Evolutionary conservation across 2,797 vertebrate genomes (phyloP).

Genomic region (Takifugu rubripes): DNA sequence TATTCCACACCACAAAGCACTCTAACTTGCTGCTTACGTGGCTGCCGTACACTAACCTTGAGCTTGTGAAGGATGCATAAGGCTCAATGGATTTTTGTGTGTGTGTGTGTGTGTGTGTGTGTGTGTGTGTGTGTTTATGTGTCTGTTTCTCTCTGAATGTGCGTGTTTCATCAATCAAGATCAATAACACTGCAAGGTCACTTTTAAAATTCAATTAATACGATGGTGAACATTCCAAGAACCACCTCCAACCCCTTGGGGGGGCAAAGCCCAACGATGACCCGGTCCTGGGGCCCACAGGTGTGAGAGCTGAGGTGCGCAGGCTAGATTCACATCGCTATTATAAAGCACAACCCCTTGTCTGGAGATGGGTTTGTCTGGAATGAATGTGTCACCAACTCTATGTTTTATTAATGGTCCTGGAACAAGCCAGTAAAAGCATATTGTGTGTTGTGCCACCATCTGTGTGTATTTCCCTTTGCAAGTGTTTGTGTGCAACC

Average conservation of each 20-base stretch:
- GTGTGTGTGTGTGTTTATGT: constrained; percentile 1
- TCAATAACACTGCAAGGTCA: constrained; percentile 77
- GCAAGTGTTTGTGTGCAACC: constrained; percentile 29
- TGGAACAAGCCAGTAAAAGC: constrained; percentile 57
- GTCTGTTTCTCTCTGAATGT: background rate
- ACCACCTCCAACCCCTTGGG: constrained; percentile 26
- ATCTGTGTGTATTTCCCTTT: constrained; percentile 62
- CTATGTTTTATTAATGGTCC: constrained; percentile 65
- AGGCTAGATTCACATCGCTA: constrained; percentile 36
- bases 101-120: constrained; percentile 8
- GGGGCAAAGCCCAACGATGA: constrained; percentile 40
- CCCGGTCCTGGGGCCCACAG: constrained; percentile 39
- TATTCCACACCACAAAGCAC: constrained; percentile 62
- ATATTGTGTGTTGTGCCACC: constrained; percentile 67
- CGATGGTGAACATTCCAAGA: constrained; percentile 55
- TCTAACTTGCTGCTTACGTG: constrained; percentile 60
- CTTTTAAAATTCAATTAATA: constrained; percentile 78
- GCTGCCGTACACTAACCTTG: constrained; percentile 64
- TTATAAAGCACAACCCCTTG: constrained; percentile 59
- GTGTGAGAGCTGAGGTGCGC: background rate
- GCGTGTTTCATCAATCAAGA: constrained; percentile 67
- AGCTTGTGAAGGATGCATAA: constrained; percentile 58
- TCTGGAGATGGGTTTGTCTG: constrained; percentile 56
- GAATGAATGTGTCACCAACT: constrained; percentile 59
- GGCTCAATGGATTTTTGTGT: constrained; percentile 42